Percentiles rank a stretch among this genome's conserved stretches.
Evolutionary conservation across 1,140 invertebrate species (phyloP).

Genomic region (Thaumatotibia leucotreta): DNA sequence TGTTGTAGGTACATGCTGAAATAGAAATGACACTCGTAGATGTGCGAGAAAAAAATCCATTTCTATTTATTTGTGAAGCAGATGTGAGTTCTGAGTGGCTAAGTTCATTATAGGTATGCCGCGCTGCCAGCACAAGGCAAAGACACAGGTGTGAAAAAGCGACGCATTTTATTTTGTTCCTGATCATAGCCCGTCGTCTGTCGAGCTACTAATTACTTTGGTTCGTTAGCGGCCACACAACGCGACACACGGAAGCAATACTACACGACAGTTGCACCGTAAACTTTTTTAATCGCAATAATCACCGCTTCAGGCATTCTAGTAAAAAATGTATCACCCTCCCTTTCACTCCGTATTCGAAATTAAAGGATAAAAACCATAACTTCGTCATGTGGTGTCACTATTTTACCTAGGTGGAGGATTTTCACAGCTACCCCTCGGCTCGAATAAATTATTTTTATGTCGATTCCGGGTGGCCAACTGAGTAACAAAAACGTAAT

Average conservation of each 20-base stretch:
- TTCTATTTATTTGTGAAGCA: no score
- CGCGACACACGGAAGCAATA: slow-evolving; percentile 40
- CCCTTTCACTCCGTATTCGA: slow-evolving; percentile 21
- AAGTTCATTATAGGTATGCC: no score
- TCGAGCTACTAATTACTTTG: slow-evolving; percentile 20
- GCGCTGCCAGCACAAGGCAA: no score
- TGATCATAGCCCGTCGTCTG: slow-evolving; percentile 20
- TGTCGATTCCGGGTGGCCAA: slow-evolving; percentile 68
- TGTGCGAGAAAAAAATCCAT: no score
- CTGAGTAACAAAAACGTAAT: slow-evolving; percentile 56
- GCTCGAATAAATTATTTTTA: slow-evolving; percentile 66
- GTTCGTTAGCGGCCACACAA: slow-evolving; percentile 23
- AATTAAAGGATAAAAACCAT: slow-evolving; percentile 37
- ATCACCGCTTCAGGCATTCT: slow-evolving; percentile 41
- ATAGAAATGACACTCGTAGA: no score
- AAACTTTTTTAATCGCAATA: slow-evolving; percentile 45
- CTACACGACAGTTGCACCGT: slow-evolving; percentile 50
- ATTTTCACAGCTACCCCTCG: slow-evolving; percentile 68
- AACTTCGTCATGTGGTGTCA: slow-evolving; percentile 49
- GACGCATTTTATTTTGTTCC: not conserved
- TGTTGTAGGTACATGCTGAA: no score
- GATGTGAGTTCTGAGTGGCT: no score
- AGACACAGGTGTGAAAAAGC: no score
- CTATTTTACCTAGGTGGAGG: slow-evolving; percentile 56
- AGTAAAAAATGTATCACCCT: slow-evolving; percentile 33